Conservation (phyloP, 2,113 vertebrate genomes). For the Hippocampus guttulatus region DNA sequence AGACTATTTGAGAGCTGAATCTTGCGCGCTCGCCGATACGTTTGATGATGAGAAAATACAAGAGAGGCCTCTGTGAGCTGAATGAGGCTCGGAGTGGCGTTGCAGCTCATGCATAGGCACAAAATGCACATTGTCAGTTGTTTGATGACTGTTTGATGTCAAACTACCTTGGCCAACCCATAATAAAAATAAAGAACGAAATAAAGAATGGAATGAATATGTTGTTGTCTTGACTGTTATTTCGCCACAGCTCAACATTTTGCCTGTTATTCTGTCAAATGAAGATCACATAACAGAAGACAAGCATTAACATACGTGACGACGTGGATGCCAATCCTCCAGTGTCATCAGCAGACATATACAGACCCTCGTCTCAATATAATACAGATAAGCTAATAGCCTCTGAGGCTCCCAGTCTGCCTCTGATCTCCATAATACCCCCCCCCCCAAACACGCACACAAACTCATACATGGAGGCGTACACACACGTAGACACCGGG, state of each 20-base stretch:
- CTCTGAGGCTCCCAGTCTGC: slow-evolving; percentile 61
- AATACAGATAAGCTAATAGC: slow-evolving; percentile 67
- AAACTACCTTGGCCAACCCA: slow-evolving; percentile 22
- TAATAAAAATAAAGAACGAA: slow-evolving; percentile 2
- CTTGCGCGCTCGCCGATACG: slow-evolving; percentile 21
- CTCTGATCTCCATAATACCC: slow-evolving; percentile 63
- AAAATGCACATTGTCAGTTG: too few species aligned
- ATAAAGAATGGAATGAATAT: not conserved
- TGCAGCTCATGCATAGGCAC: slow-evolving; percentile 26
- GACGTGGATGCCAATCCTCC: slow-evolving; percentile 42
- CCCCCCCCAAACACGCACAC: slow-evolving; percentile 19
- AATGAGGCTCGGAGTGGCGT: slow-evolving; percentile 43
- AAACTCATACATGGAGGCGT: slow-evolving; percentile 1
- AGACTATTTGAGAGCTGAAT: slow-evolving; percentile 35
- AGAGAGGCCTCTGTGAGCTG: slow-evolving; percentile 17
- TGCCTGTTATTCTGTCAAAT: slow-evolving; percentile 41
- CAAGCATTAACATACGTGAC: not conserved
- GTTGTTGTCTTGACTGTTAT: slow-evolving; percentile 31
- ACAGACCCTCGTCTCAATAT: slow-evolving; percentile 67
- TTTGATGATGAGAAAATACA: slow-evolving; percentile 36
- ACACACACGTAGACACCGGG: not conserved
- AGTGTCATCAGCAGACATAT: slow-evolving; percentile 68
- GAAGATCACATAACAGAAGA: slow-evolving; percentile 25
- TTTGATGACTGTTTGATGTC: slow-evolving; percentile 51
- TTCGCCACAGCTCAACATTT: slow-evolving; percentile 63